Conservation (phyloP, 2,888 invertebrate genomes). For the Acanthococcus lagerstroemiae region DNA sequence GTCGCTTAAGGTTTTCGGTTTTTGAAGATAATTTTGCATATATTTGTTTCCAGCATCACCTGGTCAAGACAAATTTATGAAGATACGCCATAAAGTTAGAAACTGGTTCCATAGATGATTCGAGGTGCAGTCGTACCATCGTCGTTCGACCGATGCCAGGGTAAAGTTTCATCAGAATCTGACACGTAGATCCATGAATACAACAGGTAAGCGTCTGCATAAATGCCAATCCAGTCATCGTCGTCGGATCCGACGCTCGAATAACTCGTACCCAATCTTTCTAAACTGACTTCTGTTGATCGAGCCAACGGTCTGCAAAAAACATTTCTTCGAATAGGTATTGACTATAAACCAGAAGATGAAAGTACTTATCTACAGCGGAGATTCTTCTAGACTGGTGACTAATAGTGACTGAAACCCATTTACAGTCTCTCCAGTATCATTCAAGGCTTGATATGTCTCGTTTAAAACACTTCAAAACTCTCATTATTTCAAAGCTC, state of each 20-base stretch:
- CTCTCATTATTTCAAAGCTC: too few relatives aligned
- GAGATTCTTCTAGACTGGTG: too few relatives aligned
- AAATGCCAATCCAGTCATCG: conserved; percentile 50
- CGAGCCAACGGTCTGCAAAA: conserved; percentile 43
- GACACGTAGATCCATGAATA: conserved; percentile 67
- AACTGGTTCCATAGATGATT: neutral
- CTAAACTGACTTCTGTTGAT: conserved; percentile 62
- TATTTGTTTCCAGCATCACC: conserved; percentile 1
- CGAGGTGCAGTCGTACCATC: conserved; percentile 33
- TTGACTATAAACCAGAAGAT: too few relatives aligned
- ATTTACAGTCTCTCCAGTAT: too few relatives aligned
- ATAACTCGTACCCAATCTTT: conserved; percentile 46
- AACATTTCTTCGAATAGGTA: too few relatives aligned
- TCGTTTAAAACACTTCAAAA: too few relatives aligned
- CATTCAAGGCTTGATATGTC: too few relatives aligned
- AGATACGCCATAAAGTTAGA: too few relatives aligned
- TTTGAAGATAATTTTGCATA: conserved; percentile 5
- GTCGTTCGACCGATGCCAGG: conserved; percentile 40
- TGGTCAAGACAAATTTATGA: neutral
- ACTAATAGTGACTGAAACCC: too few relatives aligned
- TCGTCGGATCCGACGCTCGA: conserved; percentile 47
- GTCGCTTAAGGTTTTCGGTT: conserved; percentile 38
- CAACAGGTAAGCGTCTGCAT: conserved; percentile 61
- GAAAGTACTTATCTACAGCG: too few relatives aligned
- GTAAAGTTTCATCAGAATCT: conserved; percentile 57